Percentiles rank a stretch among this genome's conserved stretches.
Conservation (phyloP, 2,113 vertebrate species). For the Cynoglossus semilaevis region DNA sequence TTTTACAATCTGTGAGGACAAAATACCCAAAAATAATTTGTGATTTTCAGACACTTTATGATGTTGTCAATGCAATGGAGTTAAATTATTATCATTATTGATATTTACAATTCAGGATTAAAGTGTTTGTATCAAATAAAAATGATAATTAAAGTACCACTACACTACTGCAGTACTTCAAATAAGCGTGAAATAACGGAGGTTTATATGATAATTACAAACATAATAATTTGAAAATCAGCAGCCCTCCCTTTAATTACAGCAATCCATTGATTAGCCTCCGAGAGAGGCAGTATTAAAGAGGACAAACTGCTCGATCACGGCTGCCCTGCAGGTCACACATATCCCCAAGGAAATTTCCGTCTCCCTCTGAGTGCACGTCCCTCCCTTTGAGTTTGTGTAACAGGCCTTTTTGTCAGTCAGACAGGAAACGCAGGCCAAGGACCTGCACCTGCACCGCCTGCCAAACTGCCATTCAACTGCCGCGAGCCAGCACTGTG, state of each 20-base stretch:
- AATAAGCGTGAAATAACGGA: too few species aligned
- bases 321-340: background rate
- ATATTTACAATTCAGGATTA: too few species aligned
- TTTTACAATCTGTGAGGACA: too few species aligned
- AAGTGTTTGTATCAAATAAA: too few species aligned
- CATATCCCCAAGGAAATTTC: constrained; percentile 1
- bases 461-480: constrained; percentile 46
- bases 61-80: too few species aligned
- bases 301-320: background rate
- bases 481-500: constrained; percentile 21
- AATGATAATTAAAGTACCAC: too few species aligned
- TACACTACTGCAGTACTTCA: too few species aligned
- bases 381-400: constrained; percentile 12
- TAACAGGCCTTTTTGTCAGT: constrained; percentile 12
- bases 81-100: too few species aligned
- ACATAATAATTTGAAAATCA: background rate
- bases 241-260: background rate
- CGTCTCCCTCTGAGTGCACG: constrained; percentile 2
- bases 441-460: constrained; percentile 52
- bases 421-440: constrained; percentile 12
- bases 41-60: too few species aligned
- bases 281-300: background rate
- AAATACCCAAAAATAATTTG: too few species aligned
- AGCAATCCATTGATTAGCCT: background rate
- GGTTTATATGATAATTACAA: background rate